A percentile compares a stretch with the other conserved stretches of the same genome.
Conservation (phyloP, 2,888 invertebrate genomes). For the Phalera bucephala region DNA sequence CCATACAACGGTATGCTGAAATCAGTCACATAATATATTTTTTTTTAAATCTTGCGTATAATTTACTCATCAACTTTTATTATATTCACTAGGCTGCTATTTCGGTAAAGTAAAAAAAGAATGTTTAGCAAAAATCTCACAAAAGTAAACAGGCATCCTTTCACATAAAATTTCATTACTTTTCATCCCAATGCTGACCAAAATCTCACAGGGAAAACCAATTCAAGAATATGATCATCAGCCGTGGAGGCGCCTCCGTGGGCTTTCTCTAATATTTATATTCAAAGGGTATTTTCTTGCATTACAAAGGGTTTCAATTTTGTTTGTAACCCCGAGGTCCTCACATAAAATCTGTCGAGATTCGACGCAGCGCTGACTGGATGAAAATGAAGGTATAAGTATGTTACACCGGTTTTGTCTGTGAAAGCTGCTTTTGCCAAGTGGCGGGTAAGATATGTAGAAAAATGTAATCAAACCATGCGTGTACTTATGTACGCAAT, state of each 20-base stretch:
- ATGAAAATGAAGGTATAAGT: slow-evolving; percentile 31
- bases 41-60: too few relatives aligned
- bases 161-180: slow-evolving; percentile 10
- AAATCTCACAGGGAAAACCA: slow-evolving; percentile 10
- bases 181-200: slow-evolving; percentile 7
- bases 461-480: too few relatives aligned
- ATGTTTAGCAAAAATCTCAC: too few relatives aligned
- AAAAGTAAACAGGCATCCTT: neutral
- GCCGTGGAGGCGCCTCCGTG: slow-evolving; percentile 13
- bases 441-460: too few relatives aligned
- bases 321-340: slow-evolving; percentile 45
- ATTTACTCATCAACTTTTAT: too few relatives aligned
- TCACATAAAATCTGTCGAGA: slow-evolving; percentile 35
- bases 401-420: slow-evolving; percentile 21
- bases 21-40: too few relatives aligned
- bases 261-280: slow-evolving; percentile 41
- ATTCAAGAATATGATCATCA: slow-evolving; percentile 10
- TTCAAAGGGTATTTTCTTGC: slow-evolving; percentile 43
- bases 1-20: too few relatives aligned
- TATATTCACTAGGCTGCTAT: too few relatives aligned
- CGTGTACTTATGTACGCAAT: too few relatives aligned
- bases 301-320: slow-evolving; percentile 52
- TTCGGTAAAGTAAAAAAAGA: too few relatives aligned
- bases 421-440: too few relatives aligned
- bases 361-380: slow-evolving; percentile 42